A percentile compares a stretch with the other conserved stretches of the same genome.
These are phyloP conservation scores for Agrochola litura DNA, from an alignment of 2,888 invertebrate species.

Conservation along the genomic window DNA sequence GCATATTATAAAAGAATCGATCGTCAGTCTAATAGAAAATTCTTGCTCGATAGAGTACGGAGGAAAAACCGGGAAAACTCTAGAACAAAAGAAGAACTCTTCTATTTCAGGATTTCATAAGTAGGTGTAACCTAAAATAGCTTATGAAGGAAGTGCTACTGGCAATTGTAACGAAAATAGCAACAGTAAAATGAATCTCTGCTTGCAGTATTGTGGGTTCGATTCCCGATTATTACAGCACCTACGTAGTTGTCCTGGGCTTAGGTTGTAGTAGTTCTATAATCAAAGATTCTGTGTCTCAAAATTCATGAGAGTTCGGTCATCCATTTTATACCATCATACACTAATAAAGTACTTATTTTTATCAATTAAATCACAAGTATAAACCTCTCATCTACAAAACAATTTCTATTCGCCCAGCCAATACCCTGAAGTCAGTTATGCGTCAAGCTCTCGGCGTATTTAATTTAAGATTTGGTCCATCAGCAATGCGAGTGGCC, in stretches of 20 bases:
- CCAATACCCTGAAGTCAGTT: constrained; percentile 52
- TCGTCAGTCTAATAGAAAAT: neutral
- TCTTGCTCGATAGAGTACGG: neutral
- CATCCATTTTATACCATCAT: neutral
- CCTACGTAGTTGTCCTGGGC: neutral
- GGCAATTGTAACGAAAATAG: neutral
- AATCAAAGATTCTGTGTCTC: neutral
- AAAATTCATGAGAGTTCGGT: neutral
- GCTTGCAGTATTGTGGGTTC: neutral
- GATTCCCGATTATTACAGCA: neutral
- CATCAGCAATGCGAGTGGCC: constrained; percentile 59
- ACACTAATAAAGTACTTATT: neutral
- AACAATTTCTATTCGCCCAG: constrained; percentile 3
- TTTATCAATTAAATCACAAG: neutral
- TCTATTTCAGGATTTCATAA: constrained; percentile 25
- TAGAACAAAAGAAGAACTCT: constrained; percentile 25
- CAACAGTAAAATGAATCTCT: neutral
- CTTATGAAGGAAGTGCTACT: neutral
- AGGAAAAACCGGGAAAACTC: constrained; percentile 28
- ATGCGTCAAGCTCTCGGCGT: constrained; percentile 55
- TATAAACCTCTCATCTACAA: neutral
- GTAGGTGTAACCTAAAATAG: neutral
- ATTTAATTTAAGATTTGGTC: constrained; percentile 62
- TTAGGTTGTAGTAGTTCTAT: neutral
- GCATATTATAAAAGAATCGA: neutral